Conservation (phyloP, 2,888 invertebrate species). For the Spodoptera exigua region DNA sequence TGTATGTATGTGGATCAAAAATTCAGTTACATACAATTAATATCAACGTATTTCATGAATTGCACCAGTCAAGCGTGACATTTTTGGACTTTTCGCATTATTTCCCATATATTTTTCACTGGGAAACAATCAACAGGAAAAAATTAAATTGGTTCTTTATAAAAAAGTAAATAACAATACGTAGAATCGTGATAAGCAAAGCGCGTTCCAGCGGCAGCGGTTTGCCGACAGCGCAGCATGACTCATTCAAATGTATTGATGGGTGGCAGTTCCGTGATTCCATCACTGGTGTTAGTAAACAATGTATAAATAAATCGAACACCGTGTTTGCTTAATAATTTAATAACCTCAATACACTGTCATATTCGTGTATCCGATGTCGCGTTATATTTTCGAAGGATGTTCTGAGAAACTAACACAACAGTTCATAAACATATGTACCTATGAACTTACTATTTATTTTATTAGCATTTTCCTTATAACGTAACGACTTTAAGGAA, state of each 20-base stretch:
- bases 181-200: too few species aligned
- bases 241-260: slow-evolving; percentile 12
- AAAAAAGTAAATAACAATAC: too few species aligned
- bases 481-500: not conserved
- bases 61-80: too few species aligned
- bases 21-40: too few species aligned
- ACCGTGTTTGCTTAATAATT: slow-evolving; percentile 23
- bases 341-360: slow-evolving; percentile 8
- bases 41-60: too few species aligned
- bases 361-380: slow-evolving; percentile 12
- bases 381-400: not conserved
- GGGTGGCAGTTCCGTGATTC: slow-evolving; percentile 17
- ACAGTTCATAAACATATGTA: too few species aligned
- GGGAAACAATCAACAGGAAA: too few species aligned
- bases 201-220: not conserved
- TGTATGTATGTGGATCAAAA: too few species aligned
- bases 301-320: slow-evolving; percentile 14
- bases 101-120: too few species aligned
- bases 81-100: too few species aligned
- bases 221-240: slow-evolving; percentile 6
- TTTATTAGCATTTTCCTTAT: slow-evolving; percentile 6
- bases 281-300: slow-evolving; percentile 21
- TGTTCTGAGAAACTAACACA: not conserved
- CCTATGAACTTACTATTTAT: not conserved
- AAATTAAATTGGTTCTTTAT: too few species aligned